phyloP scores from a whole-genome alignment of 2,888 invertebrate genomes.

The Xiphydria camelus region DNA sequence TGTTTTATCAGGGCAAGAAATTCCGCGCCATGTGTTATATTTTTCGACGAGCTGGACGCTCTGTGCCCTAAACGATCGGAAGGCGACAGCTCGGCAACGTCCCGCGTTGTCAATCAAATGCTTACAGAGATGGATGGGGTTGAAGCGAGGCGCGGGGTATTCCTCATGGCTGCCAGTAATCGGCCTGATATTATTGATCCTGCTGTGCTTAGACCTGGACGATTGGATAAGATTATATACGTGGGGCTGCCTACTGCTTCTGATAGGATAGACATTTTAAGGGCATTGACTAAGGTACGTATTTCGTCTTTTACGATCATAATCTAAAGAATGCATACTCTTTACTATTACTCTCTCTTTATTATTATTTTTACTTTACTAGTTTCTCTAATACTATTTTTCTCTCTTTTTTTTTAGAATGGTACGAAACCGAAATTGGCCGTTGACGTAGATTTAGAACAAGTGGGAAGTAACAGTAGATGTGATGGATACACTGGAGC shows the following conservation, averaged over 20 bases:
- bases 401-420: conserved; percentile 63
- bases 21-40: conserved; percentile 96
- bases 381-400: no score
- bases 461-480: conserved; percentile 68
- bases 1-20: conserved; percentile 94
- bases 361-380: no score
- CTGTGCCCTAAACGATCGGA: conserved; percentile 88
- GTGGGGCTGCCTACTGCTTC: conserved; percentile 81
- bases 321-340: background rate
- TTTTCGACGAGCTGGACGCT: conserved; percentile 98
- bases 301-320: background rate
- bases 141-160: conserved; percentile 88
- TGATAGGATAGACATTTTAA: conserved; percentile 86
- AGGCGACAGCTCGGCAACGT: conserved; percentile 72
- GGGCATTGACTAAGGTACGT: conserved; percentile 83
- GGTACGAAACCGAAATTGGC: conserved; percentile 78
- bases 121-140: conserved; percentile 99
- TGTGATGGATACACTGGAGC: conserved; percentile 90
- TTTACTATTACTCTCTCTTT: no score
- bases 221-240: conserved; percentile 87
- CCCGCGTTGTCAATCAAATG: conserved; percentile 93
- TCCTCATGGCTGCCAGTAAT: conserved; percentile 94
- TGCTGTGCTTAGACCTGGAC: conserved; percentile 87
- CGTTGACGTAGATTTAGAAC: conserved; percentile 74
- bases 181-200: conserved; percentile 96